Evolutionary conservation across 2,113 vertebrate genomes (phyloP), one percentile per base, ranked within the genome.

Genomic region (Myotis brandtii): DNA sequence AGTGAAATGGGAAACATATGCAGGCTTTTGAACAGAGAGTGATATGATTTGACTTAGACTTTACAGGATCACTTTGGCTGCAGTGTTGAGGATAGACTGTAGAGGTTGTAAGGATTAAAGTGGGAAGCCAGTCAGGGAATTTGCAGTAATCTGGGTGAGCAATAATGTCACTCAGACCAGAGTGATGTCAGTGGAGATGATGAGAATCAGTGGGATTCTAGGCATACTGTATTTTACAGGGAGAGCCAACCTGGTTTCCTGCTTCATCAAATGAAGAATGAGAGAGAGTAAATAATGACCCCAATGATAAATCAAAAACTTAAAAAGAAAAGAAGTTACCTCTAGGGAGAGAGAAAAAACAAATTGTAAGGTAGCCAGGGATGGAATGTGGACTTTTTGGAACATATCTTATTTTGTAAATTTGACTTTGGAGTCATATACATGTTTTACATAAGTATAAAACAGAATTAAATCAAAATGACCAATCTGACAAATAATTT

Each of bases 341-440:
- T 56, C 13, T 69, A 62, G 32, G 67, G 75, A 70, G 64, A 93
- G 20, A 91, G n/a, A 86, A 81, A 77, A 77, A 89, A 56, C 30
- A 82, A 43, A 91, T 56, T 82, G n/a, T 84, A 56, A 94, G 73
- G 70, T 52, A 76, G 27, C n/a, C 17, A 76, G 7, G 9, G 13
- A 70, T 91, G 10, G 62, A 59, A 83, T 17, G 59, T 83, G 20
- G 83, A 94, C 52, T 81, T 86, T 90, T 82, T 25, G 13, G 11
- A 82, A 73, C 66, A 37, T 81, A 50, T 81, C 32, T 93, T 91
- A 93, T 83, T 91, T 96, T 88, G 23, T 91, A 72, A 52, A 50
- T 32, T 46, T 76, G 73, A 48, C 73, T 76, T 76, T 48, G 46
- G 43, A 76, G 32, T 76, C 43, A 76, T 76, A 75, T 30, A 76